These are phyloP conservation scores for Megaustenia siamemsis DNA, from an alignment of 2,888 invertebrate species.

Conservation along the genomic window DNA sequence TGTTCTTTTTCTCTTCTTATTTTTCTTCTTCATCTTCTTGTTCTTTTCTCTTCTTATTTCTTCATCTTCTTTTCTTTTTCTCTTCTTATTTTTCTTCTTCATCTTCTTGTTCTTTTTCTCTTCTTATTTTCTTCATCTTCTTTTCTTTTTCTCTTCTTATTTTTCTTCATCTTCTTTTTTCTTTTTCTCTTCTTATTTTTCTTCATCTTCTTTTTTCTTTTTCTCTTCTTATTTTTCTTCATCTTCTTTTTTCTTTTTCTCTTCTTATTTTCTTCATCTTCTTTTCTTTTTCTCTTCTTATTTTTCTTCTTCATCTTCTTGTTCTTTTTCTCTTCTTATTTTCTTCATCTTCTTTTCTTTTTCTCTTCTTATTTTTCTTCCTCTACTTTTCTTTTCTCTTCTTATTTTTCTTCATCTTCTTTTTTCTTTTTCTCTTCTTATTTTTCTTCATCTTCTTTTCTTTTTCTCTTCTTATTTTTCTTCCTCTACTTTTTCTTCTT, in stretches of 20 bases:
- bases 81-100: background rate
- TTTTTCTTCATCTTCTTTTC: background rate
- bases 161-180: background rate
- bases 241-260: background rate
- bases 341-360: no score
- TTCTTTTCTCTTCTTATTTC: background rate
- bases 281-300: constrained; percentile 8
- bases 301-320: background rate
- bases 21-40: background rate
- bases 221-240: background rate
- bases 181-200: background rate
- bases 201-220: background rate
- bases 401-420: background rate
- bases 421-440: background rate
- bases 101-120: background rate
- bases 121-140: background rate
- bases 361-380: background rate
- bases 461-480: background rate
- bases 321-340: background rate
- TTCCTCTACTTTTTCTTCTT: background rate
- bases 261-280: background rate
- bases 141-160: background rate
- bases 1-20: background rate
- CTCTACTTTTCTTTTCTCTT: background rate
- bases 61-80: background rate